Conservation (phyloP, 2,888 invertebrate genomes). For the Falcaria lacertinaria region DNA sequence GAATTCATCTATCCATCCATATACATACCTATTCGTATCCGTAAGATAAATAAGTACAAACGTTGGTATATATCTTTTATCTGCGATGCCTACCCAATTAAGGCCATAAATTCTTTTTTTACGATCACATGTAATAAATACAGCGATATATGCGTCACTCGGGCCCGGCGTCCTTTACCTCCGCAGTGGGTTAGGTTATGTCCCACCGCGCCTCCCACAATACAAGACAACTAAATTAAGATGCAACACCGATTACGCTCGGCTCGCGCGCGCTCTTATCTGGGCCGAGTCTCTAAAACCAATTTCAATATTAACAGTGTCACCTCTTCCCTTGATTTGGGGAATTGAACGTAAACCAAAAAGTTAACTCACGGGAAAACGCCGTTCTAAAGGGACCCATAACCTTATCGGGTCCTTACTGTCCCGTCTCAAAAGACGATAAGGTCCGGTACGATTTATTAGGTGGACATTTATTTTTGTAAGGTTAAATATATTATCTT, state of each 20-base stretch:
- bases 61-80: not conserved
- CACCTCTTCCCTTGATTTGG: conserved; percentile 21
- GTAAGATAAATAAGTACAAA: not conserved
- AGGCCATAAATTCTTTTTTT: conserved; percentile 39
- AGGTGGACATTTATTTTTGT: conserved; percentile 74
- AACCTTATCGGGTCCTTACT: conserved; percentile 68
- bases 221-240: conserved; percentile 79
- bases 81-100: conserved; percentile 29
- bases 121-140: conserved; percentile 45
- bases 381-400: conserved; percentile 40
- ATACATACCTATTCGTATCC: not conserved
- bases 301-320: conserved; percentile 23
- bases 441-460: conserved; percentile 71
- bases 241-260: conserved; percentile 72
- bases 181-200: conserved; percentile 54
- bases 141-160: conserved; percentile 40
- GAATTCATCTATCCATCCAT: conserved; percentile 5
- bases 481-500: conserved; percentile 76
- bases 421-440: conserved; percentile 68
- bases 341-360: conserved; percentile 43
- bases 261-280: conserved; percentile 40
- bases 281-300: conserved; percentile 39
- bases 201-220: conserved; percentile 55
- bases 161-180: conserved; percentile 42
- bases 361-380: conserved; percentile 36